A percentile compares a stretch with the other conserved stretches of the same genome.
phyloP scores from a whole-genome alignment of 2,888 invertebrate species.

The Pogonocherus hispidulus region DNA sequence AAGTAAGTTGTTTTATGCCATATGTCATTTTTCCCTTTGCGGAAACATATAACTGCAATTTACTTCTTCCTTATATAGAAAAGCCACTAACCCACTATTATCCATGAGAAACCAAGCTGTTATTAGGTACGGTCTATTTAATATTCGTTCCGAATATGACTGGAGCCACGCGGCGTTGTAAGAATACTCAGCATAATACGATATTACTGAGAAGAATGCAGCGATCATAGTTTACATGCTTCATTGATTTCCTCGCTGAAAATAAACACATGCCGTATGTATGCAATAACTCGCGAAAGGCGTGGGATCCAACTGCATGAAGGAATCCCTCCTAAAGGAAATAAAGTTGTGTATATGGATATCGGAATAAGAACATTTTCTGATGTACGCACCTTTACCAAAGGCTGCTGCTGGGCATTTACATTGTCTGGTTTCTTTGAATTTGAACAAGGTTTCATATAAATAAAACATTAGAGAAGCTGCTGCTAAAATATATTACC shows the following conservation, averaged over 20 bases:
- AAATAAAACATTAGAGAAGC: no score
- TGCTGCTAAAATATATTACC: no score
- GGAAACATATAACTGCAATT: not conserved
- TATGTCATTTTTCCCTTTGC: not conserved
- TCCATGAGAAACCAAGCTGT: not conserved
- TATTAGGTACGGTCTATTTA: constrained; percentile 4
- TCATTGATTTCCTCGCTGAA: not conserved
- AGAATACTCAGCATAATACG: not conserved
- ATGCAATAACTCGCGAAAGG: not conserved
- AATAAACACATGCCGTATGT: constrained; percentile 2
- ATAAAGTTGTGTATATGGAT: not conserved
- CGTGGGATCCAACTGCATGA: not conserved
- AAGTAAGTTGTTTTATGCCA: no score
- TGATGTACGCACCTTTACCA: not conserved
- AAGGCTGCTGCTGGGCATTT: not conserved
- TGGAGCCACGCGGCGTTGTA: not conserved
- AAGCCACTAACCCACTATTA: not conserved
- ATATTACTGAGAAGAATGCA: not conserved
- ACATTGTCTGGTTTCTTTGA: not conserved
- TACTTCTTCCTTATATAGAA: not conserved
- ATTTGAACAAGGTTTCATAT: not conserved
- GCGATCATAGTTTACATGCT: not conserved
- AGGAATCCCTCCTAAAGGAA: not conserved
- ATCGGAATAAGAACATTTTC: not conserved
- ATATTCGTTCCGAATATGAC: not conserved